Conservation (phyloP, 2,797 vertebrate species). For the Cephalopachus bancanus region DNA sequence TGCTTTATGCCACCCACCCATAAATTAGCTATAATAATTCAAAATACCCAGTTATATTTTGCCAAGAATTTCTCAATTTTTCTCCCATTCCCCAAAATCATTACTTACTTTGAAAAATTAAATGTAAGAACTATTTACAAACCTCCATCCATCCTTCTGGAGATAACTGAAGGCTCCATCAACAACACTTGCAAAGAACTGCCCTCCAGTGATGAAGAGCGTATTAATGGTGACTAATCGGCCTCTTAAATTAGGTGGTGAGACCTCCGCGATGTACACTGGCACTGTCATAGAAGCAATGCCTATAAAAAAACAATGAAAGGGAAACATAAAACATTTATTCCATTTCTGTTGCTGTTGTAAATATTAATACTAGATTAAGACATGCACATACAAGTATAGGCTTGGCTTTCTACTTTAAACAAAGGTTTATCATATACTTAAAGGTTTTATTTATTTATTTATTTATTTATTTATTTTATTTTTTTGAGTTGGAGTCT, state of each 20-base stretch:
- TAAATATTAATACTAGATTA: not conserved
- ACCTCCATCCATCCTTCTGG: conserved; percentile 97
- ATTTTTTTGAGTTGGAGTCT: no score
- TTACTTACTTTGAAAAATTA: conserved; percentile 34
- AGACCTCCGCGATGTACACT: conserved; percentile 98
- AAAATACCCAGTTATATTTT: not conserved
- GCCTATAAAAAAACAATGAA: conserved; percentile 88
- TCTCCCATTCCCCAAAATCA: not conserved
- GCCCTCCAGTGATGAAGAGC: conserved; percentile 98
- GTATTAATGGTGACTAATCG: conserved; percentile 98
- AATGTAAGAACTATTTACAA: conserved; percentile 79
- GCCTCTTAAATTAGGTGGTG: conserved; percentile 96
- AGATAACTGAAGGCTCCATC: conserved; percentile 99
- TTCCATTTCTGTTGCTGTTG: not conserved
- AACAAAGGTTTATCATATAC: not conserved
- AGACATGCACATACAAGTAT: not conserved
- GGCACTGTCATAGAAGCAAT: conserved; percentile 99
- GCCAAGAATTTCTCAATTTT: conserved; percentile 22
- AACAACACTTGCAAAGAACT: conserved; percentile 96
- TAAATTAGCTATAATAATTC: conserved; percentile 27
- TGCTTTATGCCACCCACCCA: conserved; percentile 34
- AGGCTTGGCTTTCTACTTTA: not conserved
- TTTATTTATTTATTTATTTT: no score
- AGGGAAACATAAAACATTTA: not conserved
- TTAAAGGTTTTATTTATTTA: not conserved